Percentiles rank a stretch among this genome's conserved stretches.
phyloP scores from a whole-genome alignment of 2,888 invertebrate genomes.

The Ophioninae sp. region DNA sequence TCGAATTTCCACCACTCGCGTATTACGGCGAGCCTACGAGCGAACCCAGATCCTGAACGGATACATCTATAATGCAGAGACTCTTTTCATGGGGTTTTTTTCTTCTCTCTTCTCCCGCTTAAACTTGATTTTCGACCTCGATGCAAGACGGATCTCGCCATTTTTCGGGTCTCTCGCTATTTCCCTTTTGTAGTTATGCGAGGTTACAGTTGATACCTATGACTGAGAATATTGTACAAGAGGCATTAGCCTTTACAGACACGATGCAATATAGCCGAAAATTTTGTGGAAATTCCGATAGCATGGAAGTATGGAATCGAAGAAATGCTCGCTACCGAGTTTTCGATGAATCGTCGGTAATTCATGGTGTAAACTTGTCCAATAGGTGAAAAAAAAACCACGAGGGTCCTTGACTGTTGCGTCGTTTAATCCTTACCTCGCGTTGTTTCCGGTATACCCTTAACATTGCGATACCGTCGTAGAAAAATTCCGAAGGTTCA shows the following conservation, averaged over 20 bases:
- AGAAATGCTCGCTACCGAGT: too few relatives aligned
- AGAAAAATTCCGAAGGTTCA: background rate
- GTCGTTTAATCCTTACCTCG: too few relatives aligned
- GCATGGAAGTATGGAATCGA: too few relatives aligned
- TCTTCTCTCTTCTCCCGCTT: constrained; percentile 56
- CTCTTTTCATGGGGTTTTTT: constrained; percentile 36
- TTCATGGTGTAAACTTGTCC: too few relatives aligned
- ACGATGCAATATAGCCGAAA: too few relatives aligned
- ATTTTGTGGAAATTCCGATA: too few relatives aligned
- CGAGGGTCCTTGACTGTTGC: too few relatives aligned
- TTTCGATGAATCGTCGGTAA: too few relatives aligned
- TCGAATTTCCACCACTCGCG: constrained; percentile 28
- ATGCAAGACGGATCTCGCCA: constrained; percentile 36
- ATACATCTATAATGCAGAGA: constrained; percentile 76
- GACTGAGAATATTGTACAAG: too few relatives aligned
- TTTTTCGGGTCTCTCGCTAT: background rate
- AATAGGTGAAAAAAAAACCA: too few relatives aligned
- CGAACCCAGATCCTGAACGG: constrained; percentile 68
- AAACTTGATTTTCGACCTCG: constrained; percentile 74
- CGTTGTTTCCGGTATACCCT: background rate
- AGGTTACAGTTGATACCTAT: background rate
- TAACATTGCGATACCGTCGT: background rate
- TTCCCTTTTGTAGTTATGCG: background rate
- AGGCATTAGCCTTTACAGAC: too few relatives aligned
- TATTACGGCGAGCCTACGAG: constrained; percentile 15